phyloP scores from a whole-genome alignment of 2,888 invertebrate species.

The Perizoma affinitatum region DNA sequence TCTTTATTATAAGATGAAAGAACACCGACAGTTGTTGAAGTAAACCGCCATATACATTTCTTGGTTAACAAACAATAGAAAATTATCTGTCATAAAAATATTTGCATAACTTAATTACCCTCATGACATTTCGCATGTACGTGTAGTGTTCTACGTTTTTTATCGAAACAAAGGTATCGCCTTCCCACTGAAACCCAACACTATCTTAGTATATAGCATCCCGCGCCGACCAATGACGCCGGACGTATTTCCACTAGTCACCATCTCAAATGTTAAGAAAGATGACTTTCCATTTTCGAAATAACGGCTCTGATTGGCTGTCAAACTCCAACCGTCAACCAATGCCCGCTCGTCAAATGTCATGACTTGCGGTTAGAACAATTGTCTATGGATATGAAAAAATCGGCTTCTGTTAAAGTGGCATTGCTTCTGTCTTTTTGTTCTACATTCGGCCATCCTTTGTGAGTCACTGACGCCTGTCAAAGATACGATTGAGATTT shows the following conservation, averaged over 20 bases:
- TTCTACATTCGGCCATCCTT: constrained; percentile 28
- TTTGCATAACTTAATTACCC: constrained; percentile 25
- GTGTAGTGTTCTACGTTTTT: not conserved
- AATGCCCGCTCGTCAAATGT: constrained; percentile 80
- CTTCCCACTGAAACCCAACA: constrained; percentile 25
- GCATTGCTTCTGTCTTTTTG: constrained; percentile 61
- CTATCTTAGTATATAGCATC: constrained; percentile 40
- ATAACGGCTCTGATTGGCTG: constrained; percentile 77
- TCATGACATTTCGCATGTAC: constrained; percentile 5
- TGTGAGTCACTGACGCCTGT: constrained; percentile 36
- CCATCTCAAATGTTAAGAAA: constrained; percentile 75
- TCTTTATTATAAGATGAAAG: too few relatives aligned
- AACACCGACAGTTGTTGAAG: too few relatives aligned
- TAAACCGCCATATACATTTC: too few relatives aligned
- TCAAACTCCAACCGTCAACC: constrained; percentile 74
- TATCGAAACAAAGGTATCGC: constrained; percentile 10
- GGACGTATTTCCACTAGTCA: constrained; percentile 53
- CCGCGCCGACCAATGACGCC: constrained; percentile 52
- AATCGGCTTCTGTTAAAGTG: constrained; percentile 79
- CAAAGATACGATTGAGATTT: constrained; percentile 29
- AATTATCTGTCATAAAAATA: constrained; percentile 25
- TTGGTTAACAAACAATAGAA: constrained; percentile 3
- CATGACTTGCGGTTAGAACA: constrained; percentile 75
- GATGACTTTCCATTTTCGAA: constrained; percentile 79
- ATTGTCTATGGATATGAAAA: constrained; percentile 58